Percentiles rank a stretch among this genome's conserved stretches.
Conservation (phyloP, 2,113 vertebrate species). For the Paratilapia polleni region DNA sequence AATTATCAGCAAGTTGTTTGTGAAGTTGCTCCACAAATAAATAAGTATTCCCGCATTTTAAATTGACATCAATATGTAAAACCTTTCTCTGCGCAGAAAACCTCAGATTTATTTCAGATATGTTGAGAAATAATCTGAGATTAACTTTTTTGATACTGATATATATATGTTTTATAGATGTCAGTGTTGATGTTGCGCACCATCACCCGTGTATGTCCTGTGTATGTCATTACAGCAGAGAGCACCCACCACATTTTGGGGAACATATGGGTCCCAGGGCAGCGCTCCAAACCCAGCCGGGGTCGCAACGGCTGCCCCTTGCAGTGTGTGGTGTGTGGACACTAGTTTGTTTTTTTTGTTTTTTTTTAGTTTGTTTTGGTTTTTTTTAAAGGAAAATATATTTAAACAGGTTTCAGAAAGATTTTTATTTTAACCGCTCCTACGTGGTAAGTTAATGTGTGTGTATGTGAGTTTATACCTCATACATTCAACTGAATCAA, state of each 20-base stretch:
- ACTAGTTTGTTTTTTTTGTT: too few species aligned
- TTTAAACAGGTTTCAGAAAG: background rate
- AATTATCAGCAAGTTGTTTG: background rate
- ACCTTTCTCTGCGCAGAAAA: background rate
- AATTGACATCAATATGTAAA: background rate
- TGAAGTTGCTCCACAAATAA: background rate
- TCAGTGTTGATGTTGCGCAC: conserved; percentile 6
- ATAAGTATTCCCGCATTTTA: background rate
- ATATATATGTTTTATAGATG: background rate
- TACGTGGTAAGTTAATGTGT: background rate
- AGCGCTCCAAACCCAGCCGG: conserved; percentile 72
- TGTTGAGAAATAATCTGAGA: background rate
- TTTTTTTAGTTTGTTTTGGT: background rate
- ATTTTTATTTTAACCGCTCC: background rate
- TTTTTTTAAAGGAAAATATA: too few species aligned
- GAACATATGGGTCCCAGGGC: conserved; percentile 80
- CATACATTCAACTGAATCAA: background rate
- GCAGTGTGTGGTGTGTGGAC: conserved; percentile 35
- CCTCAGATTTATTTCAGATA: background rate
- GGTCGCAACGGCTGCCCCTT: conserved; percentile 67
- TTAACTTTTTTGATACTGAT: background rate
- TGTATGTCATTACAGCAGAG: conserved; percentile 53
- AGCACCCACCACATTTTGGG: conserved; percentile 70
- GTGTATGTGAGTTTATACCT: background rate
- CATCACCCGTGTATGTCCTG: conserved; percentile 26